Evolutionary conservation across 2,888 invertebrate genomes (phyloP).

Genomic region (Drosophila bunnanda): DNA sequence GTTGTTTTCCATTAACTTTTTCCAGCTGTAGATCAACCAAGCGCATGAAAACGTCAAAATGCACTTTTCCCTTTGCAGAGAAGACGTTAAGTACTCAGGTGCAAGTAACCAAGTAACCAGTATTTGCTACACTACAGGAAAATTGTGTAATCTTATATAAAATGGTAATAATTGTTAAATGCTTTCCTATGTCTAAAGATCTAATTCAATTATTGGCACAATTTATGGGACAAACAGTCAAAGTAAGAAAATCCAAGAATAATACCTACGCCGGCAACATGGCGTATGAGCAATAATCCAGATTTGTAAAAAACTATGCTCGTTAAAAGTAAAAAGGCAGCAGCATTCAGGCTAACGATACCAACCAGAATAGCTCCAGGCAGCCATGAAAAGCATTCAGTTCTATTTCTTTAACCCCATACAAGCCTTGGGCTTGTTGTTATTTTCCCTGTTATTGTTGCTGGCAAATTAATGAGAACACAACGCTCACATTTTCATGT

Average conservation of each 20-base stretch:
- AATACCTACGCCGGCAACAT: conserved; percentile 12
- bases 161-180: neutral
- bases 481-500: conserved; percentile 56
- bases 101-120: conserved; percentile 4
- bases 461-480: conserved; percentile 70
- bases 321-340: conserved; percentile 60
- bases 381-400: conserved; percentile 48
- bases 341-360: conserved; percentile 37
- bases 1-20: conserved; percentile 72
- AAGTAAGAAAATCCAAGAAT: neutral
- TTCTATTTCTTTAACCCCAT: conserved; percentile 18
- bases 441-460: conserved; percentile 37
- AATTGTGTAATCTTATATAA: neutral
- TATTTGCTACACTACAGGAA: neutral
- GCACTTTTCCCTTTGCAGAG: conserved; percentile 56
- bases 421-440: conserved; percentile 19
- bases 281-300: conserved; percentile 67
- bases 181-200: neutral
- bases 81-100: conserved; percentile 26
- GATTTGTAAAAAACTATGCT: conserved; percentile 54
- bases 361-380: conserved; percentile 38
- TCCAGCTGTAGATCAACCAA: conserved; percentile 57
- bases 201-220: too few relatives aligned
- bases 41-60: conserved; percentile 77
- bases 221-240: neutral